Percentiles rank a stretch among this genome's conserved stretches.
Evolutionary conservation across 2,113 vertebrate genomes (phyloP).

Genomic region (Gila orcuttii): DNA sequence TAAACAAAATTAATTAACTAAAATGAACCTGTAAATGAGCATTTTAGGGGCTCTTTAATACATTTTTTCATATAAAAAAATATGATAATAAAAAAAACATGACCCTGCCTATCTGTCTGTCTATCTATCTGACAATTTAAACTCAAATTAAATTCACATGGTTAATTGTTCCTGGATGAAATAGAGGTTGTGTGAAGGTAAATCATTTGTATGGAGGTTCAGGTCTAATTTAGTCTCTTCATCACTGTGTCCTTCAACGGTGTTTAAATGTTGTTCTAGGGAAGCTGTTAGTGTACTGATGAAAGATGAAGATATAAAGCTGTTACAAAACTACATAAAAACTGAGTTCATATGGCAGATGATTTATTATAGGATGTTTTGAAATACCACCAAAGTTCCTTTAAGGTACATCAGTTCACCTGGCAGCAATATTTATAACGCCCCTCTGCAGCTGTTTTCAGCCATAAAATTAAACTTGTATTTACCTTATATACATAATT

Average conservation of each 20-base stretch:
- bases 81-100: too few species aligned
- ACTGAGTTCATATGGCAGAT: background rate
- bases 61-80: too few species aligned
- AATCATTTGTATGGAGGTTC: background rate
- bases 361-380: background rate
- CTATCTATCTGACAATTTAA: background rate
- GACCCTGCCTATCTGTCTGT: background rate
- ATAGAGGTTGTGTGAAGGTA: background rate
- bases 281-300: background rate
- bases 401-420: background rate
- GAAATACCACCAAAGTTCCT: background rate
- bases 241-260: background rate
- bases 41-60: too few species aligned
- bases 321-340: background rate
- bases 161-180: background rate
- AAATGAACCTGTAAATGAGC: too few species aligned
- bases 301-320: background rate
- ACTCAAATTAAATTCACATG: background rate
- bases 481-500: background rate
- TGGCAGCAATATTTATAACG: background rate
- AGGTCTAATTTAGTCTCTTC: background rate
- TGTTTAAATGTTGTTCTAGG: background rate
- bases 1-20: too few species aligned
- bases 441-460: background rate
- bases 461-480: background rate